Percentiles rank a stretch among this genome's conserved stretches.
Evolutionary conservation across 2,888 invertebrate species (phyloP).

Genomic region (Lamellibrachia satsuma): DNA sequence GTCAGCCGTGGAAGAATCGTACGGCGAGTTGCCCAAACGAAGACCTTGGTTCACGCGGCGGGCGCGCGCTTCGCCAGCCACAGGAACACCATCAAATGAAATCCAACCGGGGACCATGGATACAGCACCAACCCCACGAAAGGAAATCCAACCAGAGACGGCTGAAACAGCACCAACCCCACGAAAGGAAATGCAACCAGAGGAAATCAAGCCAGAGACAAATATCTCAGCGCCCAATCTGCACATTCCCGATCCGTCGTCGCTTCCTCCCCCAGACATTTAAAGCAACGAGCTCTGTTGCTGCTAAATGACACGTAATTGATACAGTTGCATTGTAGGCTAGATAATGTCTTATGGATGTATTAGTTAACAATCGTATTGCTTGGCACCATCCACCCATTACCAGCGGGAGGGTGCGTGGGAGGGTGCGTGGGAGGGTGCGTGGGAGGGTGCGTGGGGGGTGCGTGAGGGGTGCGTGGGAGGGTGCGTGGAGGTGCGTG

Average conservation of each 20-base stretch:
- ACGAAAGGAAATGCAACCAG: neutral
- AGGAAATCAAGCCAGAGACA: neutral
- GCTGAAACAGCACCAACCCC: neutral
- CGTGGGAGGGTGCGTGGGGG: no score
- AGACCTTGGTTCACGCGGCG: neutral
- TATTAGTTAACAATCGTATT: no score
- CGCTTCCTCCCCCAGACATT: neutral
- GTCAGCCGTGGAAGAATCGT: neutral
- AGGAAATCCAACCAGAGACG: neutral
- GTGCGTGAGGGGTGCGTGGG: no score
- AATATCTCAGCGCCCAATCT: neutral
- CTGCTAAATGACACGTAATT: no score
- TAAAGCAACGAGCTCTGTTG: neutral
- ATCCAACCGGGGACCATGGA: neutral
- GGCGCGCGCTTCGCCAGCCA: neutral
- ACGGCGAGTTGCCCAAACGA: neutral
- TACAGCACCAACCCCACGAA: neutral
- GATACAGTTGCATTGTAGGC: neutral
- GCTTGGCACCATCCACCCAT: no score
- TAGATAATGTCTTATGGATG: no score
- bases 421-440: no score
- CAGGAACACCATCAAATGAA: neutral
- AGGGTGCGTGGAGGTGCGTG: no score
- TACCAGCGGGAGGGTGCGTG: no score
- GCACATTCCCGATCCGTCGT: neutral